Conservation (phyloP, 2,888 invertebrate genomes). For the Spodoptera exigua region DNA sequence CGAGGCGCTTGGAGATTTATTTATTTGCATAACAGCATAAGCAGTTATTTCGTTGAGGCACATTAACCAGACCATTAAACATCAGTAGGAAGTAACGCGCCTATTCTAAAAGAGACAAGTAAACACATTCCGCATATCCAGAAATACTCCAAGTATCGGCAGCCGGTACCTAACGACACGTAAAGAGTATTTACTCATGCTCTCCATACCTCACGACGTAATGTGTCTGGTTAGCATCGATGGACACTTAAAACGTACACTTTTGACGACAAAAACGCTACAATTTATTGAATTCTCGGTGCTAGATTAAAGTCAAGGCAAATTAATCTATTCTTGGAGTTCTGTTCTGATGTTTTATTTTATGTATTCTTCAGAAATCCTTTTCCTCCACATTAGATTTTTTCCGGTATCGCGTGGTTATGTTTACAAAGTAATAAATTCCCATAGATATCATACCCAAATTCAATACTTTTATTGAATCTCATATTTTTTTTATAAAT, state of each 20-base stretch:
- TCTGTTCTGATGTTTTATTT: too few relatives aligned
- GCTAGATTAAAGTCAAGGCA: too few relatives aligned
- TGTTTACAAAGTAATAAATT: too few relatives aligned
- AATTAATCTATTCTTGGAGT: too few relatives aligned
- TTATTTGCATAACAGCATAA: slow-evolving; percentile 25
- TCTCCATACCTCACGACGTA: slow-evolving; percentile 23
- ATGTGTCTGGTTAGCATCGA: slow-evolving; percentile 40
- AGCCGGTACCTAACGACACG: slow-evolving; percentile 24
- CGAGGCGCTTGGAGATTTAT: not conserved
- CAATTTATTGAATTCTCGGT: too few relatives aligned
- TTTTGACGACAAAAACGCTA: not conserved
- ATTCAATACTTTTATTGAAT: too few relatives aligned
- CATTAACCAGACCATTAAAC: slow-evolving; percentile 39
- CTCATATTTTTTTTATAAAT: too few relatives aligned
- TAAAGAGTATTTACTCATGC: slow-evolving; percentile 31
- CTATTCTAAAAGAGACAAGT: slow-evolving; percentile 44
- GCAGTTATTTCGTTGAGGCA: slow-evolving; percentile 32
- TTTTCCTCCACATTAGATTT: too few relatives aligned
- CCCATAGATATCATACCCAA: too few relatives aligned
- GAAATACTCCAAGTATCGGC: slow-evolving; percentile 52
- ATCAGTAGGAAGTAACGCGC: slow-evolving; percentile 41
- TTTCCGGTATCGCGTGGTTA: too few relatives aligned
- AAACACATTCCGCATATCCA: slow-evolving; percentile 48
- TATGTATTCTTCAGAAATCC: too few relatives aligned
- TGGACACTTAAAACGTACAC: slow-evolving; percentile 7